Base-by-base conservation (phyloP, 1,140 invertebrate species). In the Drosophila suzukii region DNA sequence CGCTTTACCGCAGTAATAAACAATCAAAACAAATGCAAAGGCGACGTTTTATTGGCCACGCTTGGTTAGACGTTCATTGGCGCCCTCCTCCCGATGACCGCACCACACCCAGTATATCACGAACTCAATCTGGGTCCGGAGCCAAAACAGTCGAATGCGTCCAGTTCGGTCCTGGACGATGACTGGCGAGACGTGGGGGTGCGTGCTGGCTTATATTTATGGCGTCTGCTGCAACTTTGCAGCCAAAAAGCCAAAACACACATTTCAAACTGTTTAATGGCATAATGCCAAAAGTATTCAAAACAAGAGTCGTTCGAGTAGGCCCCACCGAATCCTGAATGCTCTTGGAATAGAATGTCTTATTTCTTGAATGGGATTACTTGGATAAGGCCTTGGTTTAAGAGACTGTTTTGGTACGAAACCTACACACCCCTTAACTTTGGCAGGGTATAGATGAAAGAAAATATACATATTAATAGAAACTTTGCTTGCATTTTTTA, bases 21-120 rank as follows among this genome's bases (percentile, higher is more conserved):
- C 84, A 90, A 90, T 85, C 84, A 89, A 84, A 89, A 89, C 84
- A 89, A 83, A 88, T 76, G 63, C 76, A 89, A 88, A 88, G 75
- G 75, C 76, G 77, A 89, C 84, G 63, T 78, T 88, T 84, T 88
- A 89, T 89, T 89, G 81, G 78, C 53, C 81, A 81, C 74, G 81
- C 53, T 89, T 85, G 84, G 85, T 84, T 89, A 80, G 77, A 57
- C 75, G 39, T 85, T 72, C 44, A 63, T 50, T 54, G 24, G 13
- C 44, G 32, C 34, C 34, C 38, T 20, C 11, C 13, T 17, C 12
- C n/a, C n/a, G n/a, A n/a, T 15, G 4, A 27, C 27, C 55, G 4
- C 38, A 30, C 38, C 4, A n/a, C n/a, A 8, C 6, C 55, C 27
- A 39, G 67, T 46, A 47, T 44, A 72, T 72, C 53, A 67, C 54